Conservation (phyloP, 1,140 invertebrate species). For the Psilanteris sp. region DNA sequence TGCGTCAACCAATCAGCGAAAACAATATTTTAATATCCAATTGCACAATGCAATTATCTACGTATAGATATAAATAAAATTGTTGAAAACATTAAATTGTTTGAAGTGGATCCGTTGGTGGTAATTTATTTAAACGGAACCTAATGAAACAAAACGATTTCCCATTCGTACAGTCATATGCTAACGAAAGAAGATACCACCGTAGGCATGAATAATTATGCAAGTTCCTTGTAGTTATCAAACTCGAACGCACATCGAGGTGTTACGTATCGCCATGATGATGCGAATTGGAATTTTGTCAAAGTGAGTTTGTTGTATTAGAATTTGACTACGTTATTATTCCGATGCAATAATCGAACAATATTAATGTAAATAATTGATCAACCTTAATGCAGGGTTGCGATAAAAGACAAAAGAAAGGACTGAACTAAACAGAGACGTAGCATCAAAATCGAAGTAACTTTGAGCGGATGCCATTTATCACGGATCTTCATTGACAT, state of each 20-base stretch:
- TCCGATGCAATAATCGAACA: conserved; percentile 36
- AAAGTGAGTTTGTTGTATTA: conserved; percentile 40
- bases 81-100: no score
- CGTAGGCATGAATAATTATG: conserved; percentile 48
- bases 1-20: no score
- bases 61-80: no score
- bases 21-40: no score
- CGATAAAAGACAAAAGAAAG: conserved; percentile 21
- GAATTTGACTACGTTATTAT: conserved; percentile 32
- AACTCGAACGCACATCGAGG: conserved; percentile 37
- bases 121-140: conserved; percentile 29
- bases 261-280: conserved; percentile 30
- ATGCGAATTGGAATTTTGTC: conserved; percentile 49
- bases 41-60: no score
- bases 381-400: conserved; percentile 5
- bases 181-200: conserved; percentile 24
- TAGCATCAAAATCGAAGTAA: conserved; percentile 58
- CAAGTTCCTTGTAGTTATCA: conserved; percentile 56
- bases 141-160: conserved; percentile 26
- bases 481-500: conserved; percentile 61
- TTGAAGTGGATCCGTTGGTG: no score
- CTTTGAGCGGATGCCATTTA: conserved; percentile 52
- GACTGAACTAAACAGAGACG: no score
- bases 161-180: conserved; percentile 11
- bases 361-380: no score